Evolutionary conservation across 2,888 invertebrate species (phyloP).

Genomic region (Leucophenga montana): DNA sequence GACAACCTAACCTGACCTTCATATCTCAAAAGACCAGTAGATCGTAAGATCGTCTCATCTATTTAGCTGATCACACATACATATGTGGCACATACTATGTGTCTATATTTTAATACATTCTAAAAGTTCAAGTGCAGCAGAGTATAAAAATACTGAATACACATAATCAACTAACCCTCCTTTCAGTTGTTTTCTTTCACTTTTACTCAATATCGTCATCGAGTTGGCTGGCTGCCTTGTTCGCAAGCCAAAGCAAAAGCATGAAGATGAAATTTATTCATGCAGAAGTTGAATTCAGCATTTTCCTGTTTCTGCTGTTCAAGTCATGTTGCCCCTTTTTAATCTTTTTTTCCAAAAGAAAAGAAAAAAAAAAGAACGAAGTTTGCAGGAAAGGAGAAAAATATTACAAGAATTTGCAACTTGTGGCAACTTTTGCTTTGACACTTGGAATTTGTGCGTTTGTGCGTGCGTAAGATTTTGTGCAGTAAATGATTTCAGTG

Average conservation of each 20-base stretch:
- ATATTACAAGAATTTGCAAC: constrained; percentile 26
- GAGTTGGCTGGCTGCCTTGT: background rate
- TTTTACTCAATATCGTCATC: background rate
- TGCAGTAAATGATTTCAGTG: background rate
- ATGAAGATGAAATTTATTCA: constrained; percentile 28
- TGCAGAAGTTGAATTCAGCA: constrained; percentile 17
- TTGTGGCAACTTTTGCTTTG: constrained; percentile 26
- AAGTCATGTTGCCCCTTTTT: background rate
- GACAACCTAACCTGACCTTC: too few relatives aligned
- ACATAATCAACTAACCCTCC: too few relatives aligned
- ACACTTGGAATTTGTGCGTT: background rate
- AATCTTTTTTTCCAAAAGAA: background rate
- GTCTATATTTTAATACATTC: too few relatives aligned
- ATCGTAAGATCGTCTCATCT: too few relatives aligned
- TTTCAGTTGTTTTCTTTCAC: background rate
- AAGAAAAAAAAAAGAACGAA: background rate
- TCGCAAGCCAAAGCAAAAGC: too few relatives aligned
- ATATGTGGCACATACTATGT: too few relatives aligned
- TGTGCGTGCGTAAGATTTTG: too few relatives aligned
- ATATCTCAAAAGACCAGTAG: too few relatives aligned
- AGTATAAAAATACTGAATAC: too few relatives aligned
- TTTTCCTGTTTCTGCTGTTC: background rate
- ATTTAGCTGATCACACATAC: too few relatives aligned
- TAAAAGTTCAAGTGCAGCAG: too few relatives aligned
- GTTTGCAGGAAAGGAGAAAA: background rate